A percentile compares a stretch with the other conserved stretches of the same genome.
Conservation (phyloP, 2,113 vertebrate genomes). For the Callithrix jacchus region DNA sequence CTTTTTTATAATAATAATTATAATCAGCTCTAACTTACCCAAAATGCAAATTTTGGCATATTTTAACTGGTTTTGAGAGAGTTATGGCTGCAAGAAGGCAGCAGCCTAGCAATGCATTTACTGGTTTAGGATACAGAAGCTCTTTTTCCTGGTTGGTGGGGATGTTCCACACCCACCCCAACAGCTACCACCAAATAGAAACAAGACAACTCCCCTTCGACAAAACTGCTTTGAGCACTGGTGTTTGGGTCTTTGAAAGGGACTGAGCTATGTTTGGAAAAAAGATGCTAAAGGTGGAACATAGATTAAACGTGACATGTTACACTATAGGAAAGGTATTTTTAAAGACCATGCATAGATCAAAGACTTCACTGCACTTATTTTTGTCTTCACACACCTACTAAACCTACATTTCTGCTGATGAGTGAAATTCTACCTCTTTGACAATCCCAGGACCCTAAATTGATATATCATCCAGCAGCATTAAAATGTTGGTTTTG, state of each 20-base stretch:
- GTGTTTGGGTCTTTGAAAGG: not conserved
- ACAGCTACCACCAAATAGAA: not conserved
- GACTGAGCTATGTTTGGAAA: constrained; percentile 28
- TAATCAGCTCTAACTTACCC: not conserved
- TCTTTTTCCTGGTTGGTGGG: not conserved
- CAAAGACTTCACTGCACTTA: constrained; percentile 64
- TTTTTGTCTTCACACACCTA: constrained; percentile 74
- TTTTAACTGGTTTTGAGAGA: constrained; percentile 30
- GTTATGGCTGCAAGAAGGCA: not conserved
- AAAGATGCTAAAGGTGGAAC: constrained; percentile 37
- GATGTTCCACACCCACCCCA: not conserved
- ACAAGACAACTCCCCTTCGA: not conserved
- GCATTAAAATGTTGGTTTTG: constrained; percentile 62
- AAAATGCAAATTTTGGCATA: constrained; percentile 8
- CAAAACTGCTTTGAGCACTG: not conserved
- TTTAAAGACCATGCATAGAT: constrained; percentile 65
- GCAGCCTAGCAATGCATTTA: not conserved
- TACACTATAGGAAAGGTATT: constrained; percentile 67
- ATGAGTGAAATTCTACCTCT: constrained; percentile 75
- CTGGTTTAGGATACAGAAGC: not conserved
- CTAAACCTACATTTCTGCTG: constrained; percentile 73
- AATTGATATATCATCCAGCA: constrained; percentile 75
- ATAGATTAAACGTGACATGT: constrained; percentile 66
- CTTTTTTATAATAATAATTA: not conserved
- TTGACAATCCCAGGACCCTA: constrained; percentile 36